A percentile compares a stretch with the other conserved stretches of the same genome.
Conservation (phyloP, 2,888 invertebrate genomes). For the Ornithoptera alexandrae region DNA sequence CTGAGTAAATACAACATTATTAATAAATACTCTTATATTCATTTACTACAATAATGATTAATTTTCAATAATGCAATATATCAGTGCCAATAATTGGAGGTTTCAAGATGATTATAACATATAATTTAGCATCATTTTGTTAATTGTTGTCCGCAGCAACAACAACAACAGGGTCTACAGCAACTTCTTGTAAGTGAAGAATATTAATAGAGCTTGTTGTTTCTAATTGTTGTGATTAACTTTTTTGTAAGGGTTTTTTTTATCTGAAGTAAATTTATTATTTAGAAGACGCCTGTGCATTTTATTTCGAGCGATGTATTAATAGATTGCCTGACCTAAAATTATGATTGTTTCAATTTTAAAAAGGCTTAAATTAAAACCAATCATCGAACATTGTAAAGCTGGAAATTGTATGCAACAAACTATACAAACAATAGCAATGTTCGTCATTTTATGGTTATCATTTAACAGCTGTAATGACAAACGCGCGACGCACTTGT, state of each 20-base stretch:
- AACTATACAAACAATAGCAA: conserved; percentile 21
- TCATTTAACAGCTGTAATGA: conserved; percentile 18
- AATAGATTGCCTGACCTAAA: not conserved
- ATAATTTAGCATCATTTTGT: conserved; percentile 43
- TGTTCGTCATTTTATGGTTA: conserved; percentile 7
- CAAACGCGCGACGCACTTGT: conserved; percentile 14
- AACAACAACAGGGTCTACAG: conserved; percentile 94
- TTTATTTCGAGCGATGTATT: conserved; percentile 12
- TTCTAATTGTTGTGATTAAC: conserved; percentile 52
- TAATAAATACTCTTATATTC: not conserved
- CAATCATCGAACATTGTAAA: not conserved
- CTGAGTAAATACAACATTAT: not conserved
- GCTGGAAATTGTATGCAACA: conserved; percentile 1
- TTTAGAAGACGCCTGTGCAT: conserved; percentile 15
- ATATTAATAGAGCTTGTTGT: conserved; percentile 59
- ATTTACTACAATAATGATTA: not conserved
- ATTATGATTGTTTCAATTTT: conserved; percentile 6
- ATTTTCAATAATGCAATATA: not conserved
- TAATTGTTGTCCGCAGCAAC: conserved; percentile 85
- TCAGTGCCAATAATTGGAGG: conserved; percentile 30
- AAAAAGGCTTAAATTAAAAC: not conserved
- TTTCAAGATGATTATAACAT: conserved; percentile 14
- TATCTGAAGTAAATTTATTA: conserved; percentile 2
- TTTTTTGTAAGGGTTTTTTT: conserved; percentile 37
- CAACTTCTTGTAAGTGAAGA: conserved; percentile 92